Base-by-base conservation (phyloP, 92 coral and sea anemone genomes). In the Palythoa grandis region DNA sequence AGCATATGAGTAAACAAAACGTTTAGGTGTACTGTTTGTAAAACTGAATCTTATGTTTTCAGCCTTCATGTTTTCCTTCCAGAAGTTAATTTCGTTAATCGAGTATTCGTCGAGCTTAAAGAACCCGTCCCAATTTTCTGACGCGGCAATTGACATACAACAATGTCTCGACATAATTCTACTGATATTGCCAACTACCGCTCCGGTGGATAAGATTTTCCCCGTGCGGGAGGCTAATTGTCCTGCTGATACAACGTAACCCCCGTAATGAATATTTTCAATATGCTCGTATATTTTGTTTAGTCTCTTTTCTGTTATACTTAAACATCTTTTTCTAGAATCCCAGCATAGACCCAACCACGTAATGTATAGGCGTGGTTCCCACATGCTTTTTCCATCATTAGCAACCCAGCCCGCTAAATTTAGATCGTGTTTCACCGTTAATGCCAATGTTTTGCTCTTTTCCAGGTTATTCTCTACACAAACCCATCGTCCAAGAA, bases 101-200 rank as follows among this genome's bases (percentile, higher is more conserved):
- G 20, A 60, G n/a, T 60, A 92, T 20, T 92, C 85, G 53, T 92
- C 95, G 25, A 90, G 40, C 43, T 20, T 13, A 23, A 78, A 76
- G 38, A 50, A 57, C 15, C 82, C 58, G 40, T 92, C 90, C 93
- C 95, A 88, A 72, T 82, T 74, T 65, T 72, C 82, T 5, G 91
- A 86, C 4, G 90, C 79, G 16, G 80, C 92, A n/a, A 89, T 80
- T 14, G 94, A 83, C 23, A 89, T 89, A 0, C 69, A 19, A 63
- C 91, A 87, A 70, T 79, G 73, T 58, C 91, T 89, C n/a, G 92
- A 90, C 95, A 93, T 93, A 20, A 86, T 79, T 61, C 91, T 79
- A 7, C 93, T 53, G 7, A 93, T 58, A 13, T 90, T 82, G 15
- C 92, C 93, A 73, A 84, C 87, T 2, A 87, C 91, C 1, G 85